Conservation (phyloP, 2,797 vertebrate species). For the Schizopygopsis pylzovi region DNA sequence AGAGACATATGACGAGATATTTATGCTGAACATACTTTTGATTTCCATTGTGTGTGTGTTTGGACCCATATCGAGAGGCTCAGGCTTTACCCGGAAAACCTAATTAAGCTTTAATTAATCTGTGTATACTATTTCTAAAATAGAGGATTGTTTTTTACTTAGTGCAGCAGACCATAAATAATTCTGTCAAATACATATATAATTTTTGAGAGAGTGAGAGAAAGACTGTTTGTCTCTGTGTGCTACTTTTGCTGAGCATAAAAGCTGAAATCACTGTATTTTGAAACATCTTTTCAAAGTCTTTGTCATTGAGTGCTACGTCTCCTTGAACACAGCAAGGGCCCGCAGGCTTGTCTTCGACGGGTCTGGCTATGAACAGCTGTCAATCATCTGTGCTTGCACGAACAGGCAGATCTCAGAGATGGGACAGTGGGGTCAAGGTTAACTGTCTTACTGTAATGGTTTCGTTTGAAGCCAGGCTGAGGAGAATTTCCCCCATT, state of each 20-base stretch:
- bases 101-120: slow-evolving; percentile 84
- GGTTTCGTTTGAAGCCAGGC: not conserved
- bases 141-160: slow-evolving; percentile 82
- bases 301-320: slow-evolving; percentile 3
- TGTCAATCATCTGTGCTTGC: slow-evolving; percentile 24
- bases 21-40: slow-evolving; percentile 30
- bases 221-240: slow-evolving; percentile 4
- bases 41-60: slow-evolving; percentile 19
- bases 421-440: slow-evolving; percentile 10
- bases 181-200: slow-evolving; percentile 58
- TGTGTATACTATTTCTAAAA: slow-evolving; percentile 82
- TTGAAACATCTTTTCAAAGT: slow-evolving; percentile 11
- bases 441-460: slow-evolving; percentile 26
- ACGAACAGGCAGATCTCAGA: slow-evolving; percentile 24
- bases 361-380: slow-evolving; percentile 4
- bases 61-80: slow-evolving; percentile 20
- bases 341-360: not conserved
- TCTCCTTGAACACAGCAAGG: slow-evolving; percentile 18
- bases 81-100: slow-evolving; percentile 75
- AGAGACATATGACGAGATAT: not conserved
- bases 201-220: not conserved
- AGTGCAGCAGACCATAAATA: slow-evolving; percentile 78
- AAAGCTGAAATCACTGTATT: not conserved
- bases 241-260: not conserved
- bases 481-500: slow-evolving; percentile 17